phyloP scores from a whole-genome alignment of 2,888 invertebrate genomes.

The Erannis defoliaria region DNA sequence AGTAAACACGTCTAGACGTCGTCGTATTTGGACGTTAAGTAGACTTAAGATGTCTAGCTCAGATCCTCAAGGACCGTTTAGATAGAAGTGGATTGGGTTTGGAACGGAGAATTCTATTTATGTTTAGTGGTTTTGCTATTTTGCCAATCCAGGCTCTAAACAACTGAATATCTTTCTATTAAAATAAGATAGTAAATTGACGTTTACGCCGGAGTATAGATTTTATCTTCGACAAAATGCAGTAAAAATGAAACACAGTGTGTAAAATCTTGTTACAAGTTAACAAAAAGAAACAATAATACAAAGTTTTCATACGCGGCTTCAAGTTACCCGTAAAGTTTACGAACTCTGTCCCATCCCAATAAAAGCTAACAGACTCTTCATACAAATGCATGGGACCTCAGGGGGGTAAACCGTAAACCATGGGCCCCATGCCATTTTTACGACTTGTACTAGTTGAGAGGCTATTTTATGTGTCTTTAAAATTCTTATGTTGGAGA shows the following conservation, averaged over 20 bases:
- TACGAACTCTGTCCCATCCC: conserved; percentile 20
- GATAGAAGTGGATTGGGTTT: neutral
- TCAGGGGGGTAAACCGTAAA: conserved; percentile 61
- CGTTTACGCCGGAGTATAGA: no score
- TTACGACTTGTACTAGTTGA: conserved; percentile 62
- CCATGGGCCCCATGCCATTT: conserved; percentile 59
- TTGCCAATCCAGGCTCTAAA: no score
- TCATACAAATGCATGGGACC: conserved; percentile 57
- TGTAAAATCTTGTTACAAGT: neutral
- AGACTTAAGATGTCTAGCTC: conserved; percentile 11
- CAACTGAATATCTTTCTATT: no score
- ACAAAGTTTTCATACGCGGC: neutral
- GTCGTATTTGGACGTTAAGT: neutral
- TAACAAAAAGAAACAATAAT: no score
- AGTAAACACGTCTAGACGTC: conserved; percentile 9
- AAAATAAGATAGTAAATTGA: no score
- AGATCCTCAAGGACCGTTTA: conserved; percentile 8
- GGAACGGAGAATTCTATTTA: neutral
- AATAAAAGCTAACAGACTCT: conserved; percentile 11
- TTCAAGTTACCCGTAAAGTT: conserved; percentile 21
- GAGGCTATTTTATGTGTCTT: conserved; percentile 65
- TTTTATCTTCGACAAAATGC: no score
- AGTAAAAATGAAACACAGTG: no score
- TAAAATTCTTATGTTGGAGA: conserved; percentile 63
- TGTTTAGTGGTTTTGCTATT: no score